Evolutionary conservation across 2,888 invertebrate species (phyloP), one percentile per base, ranked within the genome.

Genomic region (Ennomos erosarius): DNA sequence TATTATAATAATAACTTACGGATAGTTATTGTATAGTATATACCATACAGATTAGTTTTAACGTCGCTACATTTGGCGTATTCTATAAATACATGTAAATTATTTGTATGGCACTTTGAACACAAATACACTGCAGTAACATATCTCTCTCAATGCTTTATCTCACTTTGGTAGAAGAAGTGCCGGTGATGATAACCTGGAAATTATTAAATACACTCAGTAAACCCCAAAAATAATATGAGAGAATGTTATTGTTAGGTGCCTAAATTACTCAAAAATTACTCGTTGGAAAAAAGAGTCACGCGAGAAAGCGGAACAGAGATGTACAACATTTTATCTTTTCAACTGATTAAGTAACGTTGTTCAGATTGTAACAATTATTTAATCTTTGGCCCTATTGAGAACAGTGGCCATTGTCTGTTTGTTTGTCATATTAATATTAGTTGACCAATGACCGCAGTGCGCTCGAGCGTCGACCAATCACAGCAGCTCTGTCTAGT

Each of bases 181-280:
- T 10, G 67, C 63, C 40, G 69, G 65, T 38, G 64, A 60, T 45
- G 69, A 62, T 12, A 75, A 69, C 60, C 82, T 83, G 75, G 34
- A 71, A 66, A 33, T 37, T 43, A 58, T 46, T 39, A 33, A 8
- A 10, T 9, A 46, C 6, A 12, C 3, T 6, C 12, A 40, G 39
- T 11, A 12, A 6, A 12, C 9, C 9, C 13, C 6, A 12, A 40
- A 40, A 42, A 9, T 1, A 9, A 34, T 8, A 9, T 4, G 11
- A 38, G 33, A 10, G 11, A 11, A 11, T 16, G 16, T 35, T 26
- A 26, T 26, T 26, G 6, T n/a, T n/a, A n/a, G 26, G 26, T 26
- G 26, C 26, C 26, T 1, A 26, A 26, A 26, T 26, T 26, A 26
- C n/a, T n/a, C n/a, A n/a, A n/a, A n/a, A n/a, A n/a, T n/a, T n/a